These are phyloP conservation scores for Spermophilus dauricus DNA, from an alignment of 2,113 vertebrate genomes.

Conservation along the genomic window DNA sequence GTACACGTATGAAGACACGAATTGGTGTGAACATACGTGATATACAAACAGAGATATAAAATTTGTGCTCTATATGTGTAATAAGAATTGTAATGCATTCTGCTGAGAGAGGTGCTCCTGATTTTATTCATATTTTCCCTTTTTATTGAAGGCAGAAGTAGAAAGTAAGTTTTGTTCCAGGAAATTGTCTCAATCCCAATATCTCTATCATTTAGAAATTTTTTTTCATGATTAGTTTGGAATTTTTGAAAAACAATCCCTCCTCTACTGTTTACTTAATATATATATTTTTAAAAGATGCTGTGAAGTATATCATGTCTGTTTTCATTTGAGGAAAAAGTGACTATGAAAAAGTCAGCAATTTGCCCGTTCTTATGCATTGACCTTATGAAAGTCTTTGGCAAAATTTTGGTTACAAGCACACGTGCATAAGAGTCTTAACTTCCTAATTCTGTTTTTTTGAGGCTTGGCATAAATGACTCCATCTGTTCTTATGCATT, in stretches of 20 bases:
- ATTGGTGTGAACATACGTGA: too few species aligned
- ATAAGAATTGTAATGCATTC: too few species aligned
- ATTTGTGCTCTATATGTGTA: too few species aligned
- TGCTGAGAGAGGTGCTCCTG: not conserved
- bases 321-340: not conserved
- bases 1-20: too few species aligned
- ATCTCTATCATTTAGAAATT: not conserved
- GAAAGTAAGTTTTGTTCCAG: not conserved
- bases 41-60: too few species aligned
- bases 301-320: not conserved
- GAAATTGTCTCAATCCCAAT: not conserved
- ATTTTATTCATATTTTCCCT: not conserved
- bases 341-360: not conserved
- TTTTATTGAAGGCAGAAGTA: slow-evolving; percentile 18
- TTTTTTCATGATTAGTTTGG: not conserved
- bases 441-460: too few species aligned
- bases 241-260: not conserved
- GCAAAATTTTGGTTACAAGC: not conserved
- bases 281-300: not conserved
- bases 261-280: not conserved
- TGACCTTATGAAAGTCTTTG: not conserved
- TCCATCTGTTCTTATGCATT: not conserved
- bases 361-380: not conserved
- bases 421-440: too few species aligned
- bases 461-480: too few species aligned